These are phyloP conservation scores for Eudemis profundana DNA, from an alignment of 2,888 invertebrate genomes.

Conservation along the genomic window DNA sequence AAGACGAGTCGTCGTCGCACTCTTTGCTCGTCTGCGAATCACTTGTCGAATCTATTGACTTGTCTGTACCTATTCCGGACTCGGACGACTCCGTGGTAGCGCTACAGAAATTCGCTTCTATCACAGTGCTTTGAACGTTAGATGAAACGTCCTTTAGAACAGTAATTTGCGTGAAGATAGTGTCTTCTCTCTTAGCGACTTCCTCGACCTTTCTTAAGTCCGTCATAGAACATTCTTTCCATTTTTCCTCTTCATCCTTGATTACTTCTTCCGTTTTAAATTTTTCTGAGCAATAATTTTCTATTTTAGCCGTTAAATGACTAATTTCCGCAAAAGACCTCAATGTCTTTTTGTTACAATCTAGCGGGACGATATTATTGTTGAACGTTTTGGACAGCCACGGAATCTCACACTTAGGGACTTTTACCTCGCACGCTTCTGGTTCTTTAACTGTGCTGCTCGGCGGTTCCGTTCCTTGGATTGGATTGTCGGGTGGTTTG, in stretches of 20 bases:
- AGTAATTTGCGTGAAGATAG: constrained; percentile 79
- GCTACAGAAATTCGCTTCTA: constrained; percentile 77
- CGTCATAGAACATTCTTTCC: constrained; percentile 56
- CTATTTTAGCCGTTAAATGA: constrained; percentile 70
- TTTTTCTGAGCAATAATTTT: constrained; percentile 47
- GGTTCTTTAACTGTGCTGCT: constrained; percentile 79
- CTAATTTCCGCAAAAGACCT: constrained; percentile 79
- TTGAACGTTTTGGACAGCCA: constrained; percentile 82
- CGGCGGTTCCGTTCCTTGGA: constrained; percentile 79
- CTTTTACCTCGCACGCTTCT: constrained; percentile 63
- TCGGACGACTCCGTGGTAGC: constrained; percentile 76
- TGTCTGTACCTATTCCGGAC: constrained; percentile 80
- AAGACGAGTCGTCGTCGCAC: constrained; percentile 78
- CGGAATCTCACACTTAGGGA: constrained; percentile 77
- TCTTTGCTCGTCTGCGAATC: constrained; percentile 80
- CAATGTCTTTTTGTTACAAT: constrained; percentile 68
- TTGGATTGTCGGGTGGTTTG: constrained; percentile 80
- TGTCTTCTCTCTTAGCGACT: constrained; percentile 74
- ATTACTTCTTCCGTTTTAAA: constrained; percentile 27
- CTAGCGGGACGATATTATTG: constrained; percentile 75
- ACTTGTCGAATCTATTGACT: constrained; percentile 80
- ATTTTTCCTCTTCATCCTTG: constrained; percentile 54
- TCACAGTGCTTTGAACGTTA: constrained; percentile 75
- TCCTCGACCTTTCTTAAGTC: constrained; percentile 70
- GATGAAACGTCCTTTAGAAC: constrained; percentile 79